Conservation (phyloP, 1,140 invertebrate species). For the Delia radicum region DNA sequence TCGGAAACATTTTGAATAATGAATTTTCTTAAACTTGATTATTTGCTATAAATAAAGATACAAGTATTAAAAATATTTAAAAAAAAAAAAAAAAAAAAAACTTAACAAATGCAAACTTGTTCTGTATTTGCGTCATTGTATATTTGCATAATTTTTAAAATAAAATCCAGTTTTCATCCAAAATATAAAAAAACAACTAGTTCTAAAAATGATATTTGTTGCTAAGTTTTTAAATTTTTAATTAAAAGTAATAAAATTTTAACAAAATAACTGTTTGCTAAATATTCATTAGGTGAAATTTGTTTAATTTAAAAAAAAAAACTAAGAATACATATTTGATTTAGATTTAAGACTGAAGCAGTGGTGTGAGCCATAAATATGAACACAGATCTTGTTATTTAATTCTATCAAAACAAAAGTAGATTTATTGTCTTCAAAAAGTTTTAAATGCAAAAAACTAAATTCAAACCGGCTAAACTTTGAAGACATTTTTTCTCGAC, state of each 20-base stretch:
- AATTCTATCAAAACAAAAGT: too few relatives aligned
- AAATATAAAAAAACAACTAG: background rate
- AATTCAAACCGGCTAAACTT: too few relatives aligned
- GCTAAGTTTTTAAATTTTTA: background rate
- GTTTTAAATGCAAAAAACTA: too few relatives aligned
- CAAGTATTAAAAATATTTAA: background rate
- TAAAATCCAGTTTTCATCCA: background rate
- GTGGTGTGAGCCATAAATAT: too few relatives aligned
- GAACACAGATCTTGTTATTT: too few relatives aligned
- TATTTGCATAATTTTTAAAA: background rate
- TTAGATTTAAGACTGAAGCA: too few relatives aligned
- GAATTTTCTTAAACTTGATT: background rate
- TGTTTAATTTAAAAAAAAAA: too few relatives aligned
- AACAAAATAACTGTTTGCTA: background rate
- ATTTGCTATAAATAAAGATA: background rate
- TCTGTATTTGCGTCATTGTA: background rate
- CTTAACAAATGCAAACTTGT: background rate
- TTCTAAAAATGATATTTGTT: background rate
- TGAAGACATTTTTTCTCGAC: too few relatives aligned
- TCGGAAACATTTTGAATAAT: too few relatives aligned
- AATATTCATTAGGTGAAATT: background rate
- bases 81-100: background rate
- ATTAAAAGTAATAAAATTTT: background rate
- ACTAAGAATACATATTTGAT: too few relatives aligned
- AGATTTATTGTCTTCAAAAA: too few relatives aligned